Evolutionary conservation across 1,140 invertebrate species (phyloP), one percentile per base, ranked within the genome.

Genomic region (Drosophila mojavensis): DNA sequence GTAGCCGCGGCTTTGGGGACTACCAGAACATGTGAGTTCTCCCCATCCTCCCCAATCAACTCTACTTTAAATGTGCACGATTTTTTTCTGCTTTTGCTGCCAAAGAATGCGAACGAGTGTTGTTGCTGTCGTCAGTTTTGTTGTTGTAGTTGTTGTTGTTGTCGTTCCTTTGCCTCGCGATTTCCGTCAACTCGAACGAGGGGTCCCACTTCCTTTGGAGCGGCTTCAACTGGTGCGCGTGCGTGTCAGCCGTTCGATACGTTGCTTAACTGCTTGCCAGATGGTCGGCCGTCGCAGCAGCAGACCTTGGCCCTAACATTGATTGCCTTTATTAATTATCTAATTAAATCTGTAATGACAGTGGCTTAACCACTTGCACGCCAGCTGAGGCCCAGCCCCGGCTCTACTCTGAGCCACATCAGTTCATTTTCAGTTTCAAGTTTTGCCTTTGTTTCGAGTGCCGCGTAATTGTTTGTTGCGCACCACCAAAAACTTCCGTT

Each of bases 281-380:
- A 79, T 86, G 82, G 67, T 15, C 24, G 10, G 15, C 88, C 79
- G 67, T 20, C 20, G 9, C 39, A 39, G 36, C 28, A 30, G 28
- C 28, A 26, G 58, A 41, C 54, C 28, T 43, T 61, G 48, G 61
- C 47, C n/a, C 51, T 51, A 67, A 76, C 80, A 81, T 89, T 88
- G 84, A 88, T 89, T 88, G 83, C 84, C 88, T 89, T 88, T 88
- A 88, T 88, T 88, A 88, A 88, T 88, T 88, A 88, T 88, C 88
- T 89, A 89, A 88, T 88, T 88, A 88, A 88, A 88, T 88, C 84
- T 88, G 83, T 86, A 86, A 86, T 86, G 70, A 71, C 80, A 79
- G 84, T 58, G 65, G 62, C 65, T 63, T 39, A 66, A 69, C 66
- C 66, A 60, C 66, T 75, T 69, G 60, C 26, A 41, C 28, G 53